These are phyloP conservation scores for Stenichneumon culpator DNA, from an alignment of 2,888 invertebrate genomes.

Conservation along the genomic window DNA sequence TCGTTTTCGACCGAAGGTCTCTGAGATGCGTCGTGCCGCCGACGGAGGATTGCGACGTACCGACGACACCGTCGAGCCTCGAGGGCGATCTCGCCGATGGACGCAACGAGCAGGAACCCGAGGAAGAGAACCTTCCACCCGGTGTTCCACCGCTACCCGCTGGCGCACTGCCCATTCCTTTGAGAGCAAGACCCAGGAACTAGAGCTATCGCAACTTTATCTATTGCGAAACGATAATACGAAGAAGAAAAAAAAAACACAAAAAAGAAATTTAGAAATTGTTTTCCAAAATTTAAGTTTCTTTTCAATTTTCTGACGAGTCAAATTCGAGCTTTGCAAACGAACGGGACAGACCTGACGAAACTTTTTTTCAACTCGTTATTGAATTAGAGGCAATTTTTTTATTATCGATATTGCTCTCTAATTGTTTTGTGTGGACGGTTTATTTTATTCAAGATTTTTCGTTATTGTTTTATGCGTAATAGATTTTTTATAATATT, in stretches of 20 bases:
- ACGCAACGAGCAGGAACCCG: constrained; percentile 83
- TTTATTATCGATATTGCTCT: too few species aligned
- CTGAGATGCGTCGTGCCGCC: constrained; percentile 95
- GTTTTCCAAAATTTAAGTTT: neutral
- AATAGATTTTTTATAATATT: neutral
- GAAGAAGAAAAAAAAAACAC: neutral
- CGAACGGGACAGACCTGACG: neutral
- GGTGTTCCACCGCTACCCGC: constrained; percentile 82
- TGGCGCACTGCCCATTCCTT: constrained; percentile 82
- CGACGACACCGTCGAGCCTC: constrained; percentile 89
- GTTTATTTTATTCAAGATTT: constrained; percentile 2
- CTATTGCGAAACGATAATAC: constrained; percentile 56
- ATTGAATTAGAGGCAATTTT: too few species aligned
- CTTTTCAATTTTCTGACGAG: neutral
- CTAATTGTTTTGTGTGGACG: too few species aligned
- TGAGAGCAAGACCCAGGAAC: constrained; percentile 80
- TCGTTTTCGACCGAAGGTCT: constrained; percentile 94
- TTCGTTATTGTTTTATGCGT: neutral
- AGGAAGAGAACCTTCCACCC: constrained; percentile 84
- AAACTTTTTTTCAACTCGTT: neutral
- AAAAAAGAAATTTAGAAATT: neutral
- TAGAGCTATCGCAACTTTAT: constrained; percentile 69
- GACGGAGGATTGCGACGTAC: constrained; percentile 95
- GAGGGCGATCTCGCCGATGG: constrained; percentile 81
- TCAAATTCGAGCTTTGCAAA: neutral